Conservation (phyloP, 2,888 invertebrate genomes). For the Glyphotaelius pellucidus region DNA sequence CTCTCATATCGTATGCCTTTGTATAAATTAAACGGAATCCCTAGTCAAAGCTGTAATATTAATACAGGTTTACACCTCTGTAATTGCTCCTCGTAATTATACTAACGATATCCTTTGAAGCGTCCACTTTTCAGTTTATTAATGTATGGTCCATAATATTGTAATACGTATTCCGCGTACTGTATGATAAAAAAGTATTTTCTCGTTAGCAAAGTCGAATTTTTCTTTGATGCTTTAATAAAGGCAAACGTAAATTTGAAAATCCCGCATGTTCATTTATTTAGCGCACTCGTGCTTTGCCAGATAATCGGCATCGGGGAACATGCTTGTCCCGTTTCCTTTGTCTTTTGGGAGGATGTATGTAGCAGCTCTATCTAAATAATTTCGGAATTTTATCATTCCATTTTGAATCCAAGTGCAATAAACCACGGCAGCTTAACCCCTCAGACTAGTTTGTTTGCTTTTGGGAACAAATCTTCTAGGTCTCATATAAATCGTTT, state of each 20-base stretch:
- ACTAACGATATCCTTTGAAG: constrained; percentile 30
- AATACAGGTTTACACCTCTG: not conserved
- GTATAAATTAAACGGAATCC: not conserved
- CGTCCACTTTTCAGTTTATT: constrained; percentile 14
- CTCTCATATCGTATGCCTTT: constrained; percentile 29
- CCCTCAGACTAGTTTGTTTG: too few relatives aligned
- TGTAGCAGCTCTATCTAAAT: not conserved
- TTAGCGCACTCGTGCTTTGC: not conserved
- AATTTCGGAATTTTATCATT: not conserved
- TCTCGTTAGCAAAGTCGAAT: not conserved
- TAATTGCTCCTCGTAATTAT: constrained; percentile 32
- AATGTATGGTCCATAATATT: not conserved
- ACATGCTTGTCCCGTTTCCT: not conserved
- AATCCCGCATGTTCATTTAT: not conserved
- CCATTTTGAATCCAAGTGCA: too few relatives aligned
- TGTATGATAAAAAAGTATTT: not conserved
- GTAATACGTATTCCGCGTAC: not conserved
- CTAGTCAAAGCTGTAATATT: constrained; percentile 23
- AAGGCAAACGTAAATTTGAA: not conserved
- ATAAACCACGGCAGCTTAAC: too few relatives aligned
- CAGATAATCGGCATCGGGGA: not conserved
- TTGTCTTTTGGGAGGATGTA: not conserved
- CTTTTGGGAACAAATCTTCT: too few relatives aligned
- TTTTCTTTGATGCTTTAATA: constrained; percentile 21
- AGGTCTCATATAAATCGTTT: too few relatives aligned